Conservation (phyloP, 2,888 invertebrate species). For the Drosophila diplacantha region DNA sequence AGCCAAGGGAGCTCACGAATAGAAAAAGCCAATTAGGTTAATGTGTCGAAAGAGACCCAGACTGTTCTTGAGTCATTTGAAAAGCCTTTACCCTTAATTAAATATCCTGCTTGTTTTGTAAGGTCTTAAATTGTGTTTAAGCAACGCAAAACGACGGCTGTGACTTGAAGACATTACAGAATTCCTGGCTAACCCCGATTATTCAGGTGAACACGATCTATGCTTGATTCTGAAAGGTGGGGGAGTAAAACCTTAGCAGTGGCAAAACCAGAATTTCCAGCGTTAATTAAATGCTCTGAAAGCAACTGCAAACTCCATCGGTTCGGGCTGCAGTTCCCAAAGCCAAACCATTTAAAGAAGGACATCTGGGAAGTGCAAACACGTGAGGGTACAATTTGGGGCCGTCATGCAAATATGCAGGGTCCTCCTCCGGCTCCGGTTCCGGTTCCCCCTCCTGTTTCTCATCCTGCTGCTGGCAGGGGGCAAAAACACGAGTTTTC, state of each 20-base stretch:
- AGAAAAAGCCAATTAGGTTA: conserved; percentile 61
- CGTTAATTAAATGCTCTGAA: conserved; percentile 22
- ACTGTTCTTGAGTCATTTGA: background rate
- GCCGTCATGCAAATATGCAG: conserved; percentile 5
- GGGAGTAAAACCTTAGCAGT: background rate
- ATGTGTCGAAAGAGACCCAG: conserved; percentile 38
- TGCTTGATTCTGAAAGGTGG: background rate
- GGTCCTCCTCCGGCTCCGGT: background rate
- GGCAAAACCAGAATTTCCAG: background rate
- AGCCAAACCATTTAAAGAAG: conserved; percentile 16
- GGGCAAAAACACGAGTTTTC: conserved; percentile 29
- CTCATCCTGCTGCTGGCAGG: conserved; percentile 17
- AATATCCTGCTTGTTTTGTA: background rate
- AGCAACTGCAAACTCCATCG: conserved; percentile 16
- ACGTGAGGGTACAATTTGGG: conserved; percentile 23
- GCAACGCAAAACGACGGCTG: no score
- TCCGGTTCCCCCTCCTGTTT: background rate
- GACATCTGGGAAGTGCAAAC: conserved; percentile 21
- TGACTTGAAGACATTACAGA: background rate
- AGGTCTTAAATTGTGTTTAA: background rate
- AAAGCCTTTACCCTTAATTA: conserved; percentile 8
- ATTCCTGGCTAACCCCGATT: background rate
- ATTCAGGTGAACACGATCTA: background rate
- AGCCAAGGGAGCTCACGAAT: conserved; percentile 25
- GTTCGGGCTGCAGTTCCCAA: background rate